Base-by-base conservation (phyloP, 2,113 vertebrate genomes). In the Phoxinus phoxinus region DNA sequence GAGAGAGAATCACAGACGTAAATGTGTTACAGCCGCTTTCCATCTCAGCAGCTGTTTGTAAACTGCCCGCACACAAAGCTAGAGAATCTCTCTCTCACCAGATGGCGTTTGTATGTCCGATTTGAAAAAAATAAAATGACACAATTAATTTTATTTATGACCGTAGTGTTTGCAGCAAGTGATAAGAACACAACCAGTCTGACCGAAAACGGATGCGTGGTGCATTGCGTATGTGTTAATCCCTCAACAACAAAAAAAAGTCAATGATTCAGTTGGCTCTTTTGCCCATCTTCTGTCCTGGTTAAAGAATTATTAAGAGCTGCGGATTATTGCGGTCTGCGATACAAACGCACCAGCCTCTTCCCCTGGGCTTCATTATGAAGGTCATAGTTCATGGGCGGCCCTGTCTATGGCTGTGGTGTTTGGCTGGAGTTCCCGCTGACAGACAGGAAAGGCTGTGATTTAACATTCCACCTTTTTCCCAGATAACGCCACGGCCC, bases 381-480 rank as follows among this genome's bases (percentile, higher is more conserved):
- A 81, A 86, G 84, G 77, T 84, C 63, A 84, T 48, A 80, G 84
- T 72, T 83, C 61, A 37, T 84, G 81, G 71, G 84, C 81, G 23
- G 82, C 86, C 82, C 86, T 87, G 80, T 81, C 87, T 81, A 59
- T 86, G 85, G 87, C 85, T 88, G 89, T 90, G 74, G 78, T 88
- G 85, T 85, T 90, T 84, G 76, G 88, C 84, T 78, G 67, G 72
- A 85, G 91, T 90, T 65, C 79, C 86, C 59, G 88, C 87, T 88
- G 88, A 86, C 61, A 30, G 86, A 89, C 86, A 90, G 93, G 91
- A 93, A 93, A 93, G 78, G 69, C 78, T 87, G 86, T 37, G 83
- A 90, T 93, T 89, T 87, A 90, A 91, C 92, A 89, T 92, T 93
- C 93, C 92, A 93, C 92, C 92, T 93, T 76, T 91, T 94, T 93